Conservation (phyloP, 2,113 vertebrate species). For the Steatornis caripensis region DNA sequence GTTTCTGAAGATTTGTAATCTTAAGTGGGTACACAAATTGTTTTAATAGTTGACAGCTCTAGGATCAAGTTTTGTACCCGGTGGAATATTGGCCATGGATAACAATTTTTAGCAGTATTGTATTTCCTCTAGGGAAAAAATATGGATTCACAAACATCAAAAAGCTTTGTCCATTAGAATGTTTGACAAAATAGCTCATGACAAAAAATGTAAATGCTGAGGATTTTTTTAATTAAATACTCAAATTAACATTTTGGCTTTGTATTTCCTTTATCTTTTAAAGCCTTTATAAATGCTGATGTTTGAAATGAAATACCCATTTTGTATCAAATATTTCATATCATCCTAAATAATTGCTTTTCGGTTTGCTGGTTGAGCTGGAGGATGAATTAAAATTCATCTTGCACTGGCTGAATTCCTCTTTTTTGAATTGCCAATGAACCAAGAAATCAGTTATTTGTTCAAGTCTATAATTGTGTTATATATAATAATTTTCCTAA, state of each 20-base stretch:
- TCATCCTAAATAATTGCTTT: not conserved
- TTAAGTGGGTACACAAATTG: not conserved
- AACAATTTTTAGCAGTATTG: not conserved
- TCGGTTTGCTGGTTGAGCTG: not conserved
- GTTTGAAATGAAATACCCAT: not conserved
- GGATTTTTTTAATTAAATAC: not conserved
- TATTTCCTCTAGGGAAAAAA: not conserved
- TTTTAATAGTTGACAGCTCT: not conserved
- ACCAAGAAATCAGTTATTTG: constrained; percentile 26
- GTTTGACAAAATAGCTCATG: not conserved
- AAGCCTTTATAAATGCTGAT: not conserved
- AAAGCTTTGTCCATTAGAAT: not conserved
- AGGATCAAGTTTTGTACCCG: not conserved
- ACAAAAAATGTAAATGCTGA: not conserved
- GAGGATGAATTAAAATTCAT: constrained; percentile 5
- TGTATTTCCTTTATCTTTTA: not conserved
- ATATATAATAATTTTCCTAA: not conserved
- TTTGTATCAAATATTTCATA: not conserved
- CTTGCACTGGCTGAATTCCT: not conserved
- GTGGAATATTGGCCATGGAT: not conserved
- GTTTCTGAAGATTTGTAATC: not conserved
- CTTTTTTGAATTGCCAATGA: not conserved
- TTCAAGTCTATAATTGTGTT: not conserved
- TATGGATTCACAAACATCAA: not conserved
- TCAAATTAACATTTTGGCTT: not conserved